Conservation (phyloP, 2,113 vertebrate species). For the Polyodon spathula region DNA sequence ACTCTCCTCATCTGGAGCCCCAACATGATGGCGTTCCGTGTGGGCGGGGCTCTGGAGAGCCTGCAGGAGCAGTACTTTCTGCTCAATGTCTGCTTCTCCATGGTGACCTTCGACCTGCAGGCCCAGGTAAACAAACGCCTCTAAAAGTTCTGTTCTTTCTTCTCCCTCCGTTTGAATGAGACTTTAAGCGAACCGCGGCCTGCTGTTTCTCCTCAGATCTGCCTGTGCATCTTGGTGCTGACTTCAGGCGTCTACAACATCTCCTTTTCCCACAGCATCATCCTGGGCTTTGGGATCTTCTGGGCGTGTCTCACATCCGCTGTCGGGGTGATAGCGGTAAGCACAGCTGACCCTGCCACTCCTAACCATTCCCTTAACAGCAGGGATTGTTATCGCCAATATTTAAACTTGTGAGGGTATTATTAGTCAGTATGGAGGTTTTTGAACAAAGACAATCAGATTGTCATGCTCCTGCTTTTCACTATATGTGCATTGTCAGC, state of each 20-base stretch:
- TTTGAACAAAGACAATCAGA: too few species aligned
- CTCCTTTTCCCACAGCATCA: conserved; percentile 41
- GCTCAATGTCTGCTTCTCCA: conserved; percentile 71
- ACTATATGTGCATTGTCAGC: too few species aligned
- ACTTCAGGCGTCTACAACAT: conserved; percentile 38
- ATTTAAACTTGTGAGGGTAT: too few species aligned
- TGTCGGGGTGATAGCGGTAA: conserved; percentile 57
- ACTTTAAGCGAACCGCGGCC: background rate
- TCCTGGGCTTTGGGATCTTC: conserved; percentile 50
- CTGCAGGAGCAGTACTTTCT: conserved; percentile 68
- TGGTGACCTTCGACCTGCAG: conserved; percentile 79
- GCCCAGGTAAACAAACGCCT: conserved; percentile 74
- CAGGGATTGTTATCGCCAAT: too few species aligned
- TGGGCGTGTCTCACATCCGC: conserved; percentile 63
- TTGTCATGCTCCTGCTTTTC: too few species aligned
- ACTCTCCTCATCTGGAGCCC: conserved; percentile 52
- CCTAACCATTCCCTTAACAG: too few species aligned
- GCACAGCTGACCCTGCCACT: too few species aligned
- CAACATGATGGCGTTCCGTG: conserved; percentile 75
- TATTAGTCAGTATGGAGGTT: too few species aligned
- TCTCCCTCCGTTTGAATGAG: too few species aligned
- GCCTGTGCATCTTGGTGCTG: conserved; percentile 62
- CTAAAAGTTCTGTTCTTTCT: too few species aligned
- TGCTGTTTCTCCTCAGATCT: conserved; percentile 47
- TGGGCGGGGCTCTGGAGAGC: conserved; percentile 67